These are phyloP conservation scores for Orchesellides sinensis DNA, from an alignment of 2,888 invertebrate species.

Conservation along the genomic window DNA sequence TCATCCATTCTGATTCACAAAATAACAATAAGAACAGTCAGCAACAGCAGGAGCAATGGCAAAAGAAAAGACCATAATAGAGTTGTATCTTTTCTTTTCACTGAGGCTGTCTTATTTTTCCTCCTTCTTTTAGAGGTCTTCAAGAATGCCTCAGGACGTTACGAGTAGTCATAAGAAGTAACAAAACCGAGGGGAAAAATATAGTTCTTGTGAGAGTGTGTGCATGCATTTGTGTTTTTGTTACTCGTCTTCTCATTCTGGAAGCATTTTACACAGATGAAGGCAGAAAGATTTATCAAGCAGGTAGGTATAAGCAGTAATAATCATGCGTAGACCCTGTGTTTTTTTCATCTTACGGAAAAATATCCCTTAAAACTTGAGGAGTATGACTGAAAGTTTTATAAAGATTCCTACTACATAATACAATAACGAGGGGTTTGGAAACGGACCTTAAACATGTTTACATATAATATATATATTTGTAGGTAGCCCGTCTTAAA, in stretches of 20 bases:
- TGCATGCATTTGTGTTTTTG: neutral
- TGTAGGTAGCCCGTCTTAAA: too few relatives aligned
- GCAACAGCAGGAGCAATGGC: constrained; percentile 39
- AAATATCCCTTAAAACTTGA: constrained; percentile 50
- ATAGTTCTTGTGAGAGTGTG: neutral
- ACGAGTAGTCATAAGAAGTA: constrained; percentile 25
- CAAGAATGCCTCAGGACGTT: constrained; percentile 38
- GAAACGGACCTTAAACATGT: too few relatives aligned
- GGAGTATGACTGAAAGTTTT: constrained; percentile 50
- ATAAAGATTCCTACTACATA: neutral
- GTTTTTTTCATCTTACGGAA: constrained; percentile 24
- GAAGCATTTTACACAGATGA: constrained; percentile 54
- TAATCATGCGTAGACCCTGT: constrained; percentile 57
- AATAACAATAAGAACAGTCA: constrained; percentile 26
- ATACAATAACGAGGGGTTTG: neutral
- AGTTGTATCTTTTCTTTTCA: constrained; percentile 62
- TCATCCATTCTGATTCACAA: constrained; percentile 37
- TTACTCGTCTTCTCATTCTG: constrained; percentile 24
- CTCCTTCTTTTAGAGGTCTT: constrained; percentile 35
- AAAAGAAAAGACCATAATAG: constrained; percentile 56
- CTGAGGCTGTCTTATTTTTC: constrained; percentile 39
- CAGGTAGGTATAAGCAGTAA: constrained; percentile 58
- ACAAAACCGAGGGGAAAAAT: neutral
- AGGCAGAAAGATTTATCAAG: constrained; percentile 43
- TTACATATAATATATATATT: too few relatives aligned